Conservation (phyloP, 64 coral and sea anemone genomes). For the Trachythela sp. region DNA sequence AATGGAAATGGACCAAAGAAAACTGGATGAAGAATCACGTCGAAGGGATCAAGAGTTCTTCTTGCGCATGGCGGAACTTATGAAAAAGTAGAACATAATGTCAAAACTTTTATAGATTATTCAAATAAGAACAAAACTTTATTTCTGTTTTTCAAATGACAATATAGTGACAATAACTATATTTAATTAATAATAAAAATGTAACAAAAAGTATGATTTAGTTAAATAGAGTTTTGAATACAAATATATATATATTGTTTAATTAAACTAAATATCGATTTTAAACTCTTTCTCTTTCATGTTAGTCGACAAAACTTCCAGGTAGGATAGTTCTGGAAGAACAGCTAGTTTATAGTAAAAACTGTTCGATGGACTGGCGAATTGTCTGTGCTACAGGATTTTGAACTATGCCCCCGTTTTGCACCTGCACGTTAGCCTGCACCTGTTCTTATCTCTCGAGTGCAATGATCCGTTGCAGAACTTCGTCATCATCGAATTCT, state of each 20-base stretch:
- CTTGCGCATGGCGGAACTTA: constrained; percentile 50
- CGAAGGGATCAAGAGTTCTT: constrained; percentile 59
- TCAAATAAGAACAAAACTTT: constrained; percentile 27
- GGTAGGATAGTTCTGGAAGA: not conserved
- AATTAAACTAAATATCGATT: not conserved
- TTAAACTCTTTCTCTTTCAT: not conserved
- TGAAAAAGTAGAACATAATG: constrained; percentile 22
- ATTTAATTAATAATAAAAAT: not conserved
- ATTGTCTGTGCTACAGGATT: constrained; percentile 28
- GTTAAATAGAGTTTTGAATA: not conserved
- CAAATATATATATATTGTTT: not conserved
- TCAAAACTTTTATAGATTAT: constrained; percentile 15
- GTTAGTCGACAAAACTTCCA: not conserved
- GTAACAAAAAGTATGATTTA: not conserved
- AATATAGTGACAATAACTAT: not conserved
- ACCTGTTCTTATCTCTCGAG: constrained; percentile 22
- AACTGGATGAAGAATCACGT: constrained; percentile 50
- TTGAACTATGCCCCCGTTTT: constrained; percentile 36
- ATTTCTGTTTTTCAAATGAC: not conserved
- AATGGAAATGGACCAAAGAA: constrained; percentile 52
- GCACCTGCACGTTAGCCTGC: not conserved
- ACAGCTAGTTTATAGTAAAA: not conserved
- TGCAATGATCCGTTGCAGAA: constrained; percentile 43
- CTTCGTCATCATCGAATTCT: constrained; percentile 59
- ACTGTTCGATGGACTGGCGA: constrained; percentile 36